A percentile compares a stretch with the other conserved stretches of the same genome.
Evolutionary conservation across 2,113 vertebrate species (phyloP).

Genomic region (Hemiprocne comata): DNA sequence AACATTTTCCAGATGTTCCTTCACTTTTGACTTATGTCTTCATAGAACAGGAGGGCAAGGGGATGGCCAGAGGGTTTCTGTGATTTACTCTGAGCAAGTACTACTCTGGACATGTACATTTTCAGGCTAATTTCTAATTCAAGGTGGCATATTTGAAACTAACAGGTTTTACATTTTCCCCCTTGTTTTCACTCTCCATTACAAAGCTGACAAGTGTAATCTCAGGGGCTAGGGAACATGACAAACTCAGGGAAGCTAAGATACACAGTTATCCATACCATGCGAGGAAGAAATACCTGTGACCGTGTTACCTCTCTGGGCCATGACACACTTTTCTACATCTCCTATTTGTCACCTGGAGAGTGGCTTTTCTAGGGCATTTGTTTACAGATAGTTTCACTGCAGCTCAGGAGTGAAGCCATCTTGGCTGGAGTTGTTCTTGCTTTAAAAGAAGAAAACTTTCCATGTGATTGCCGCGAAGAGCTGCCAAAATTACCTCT

Average conservation of each 20-base stretch:
- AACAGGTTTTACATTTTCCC: not conserved
- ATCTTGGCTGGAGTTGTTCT: not conserved
- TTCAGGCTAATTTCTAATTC: not conserved
- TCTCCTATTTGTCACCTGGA: not conserved
- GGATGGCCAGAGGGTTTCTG: not conserved
- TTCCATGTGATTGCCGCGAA: not conserved
- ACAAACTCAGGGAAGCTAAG: not conserved
- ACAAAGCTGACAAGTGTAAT: not conserved
- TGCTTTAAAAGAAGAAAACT: not conserved
- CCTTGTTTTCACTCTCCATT: not conserved
- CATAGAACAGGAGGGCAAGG: not conserved
- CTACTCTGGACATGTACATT: not conserved
- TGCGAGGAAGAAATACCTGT: not conserved
- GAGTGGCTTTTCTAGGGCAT: not conserved
- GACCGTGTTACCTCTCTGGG: not conserved
- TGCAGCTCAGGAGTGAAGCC: not conserved
- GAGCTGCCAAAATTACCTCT: not conserved
- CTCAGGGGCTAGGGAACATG: not conserved
- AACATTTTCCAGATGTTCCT: not conserved
- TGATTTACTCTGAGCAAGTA: not conserved
- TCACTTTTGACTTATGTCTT: not conserved
- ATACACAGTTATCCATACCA: accelerated
- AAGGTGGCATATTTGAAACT: not conserved
- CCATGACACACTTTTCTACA: too few species aligned
- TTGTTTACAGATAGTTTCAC: not conserved